A percentile compares a stretch with the other conserved stretches of the same genome.
Evolutionary conservation across 1,140 invertebrate genomes (phyloP).

Genomic region (Drosophila arizonae): DNA sequence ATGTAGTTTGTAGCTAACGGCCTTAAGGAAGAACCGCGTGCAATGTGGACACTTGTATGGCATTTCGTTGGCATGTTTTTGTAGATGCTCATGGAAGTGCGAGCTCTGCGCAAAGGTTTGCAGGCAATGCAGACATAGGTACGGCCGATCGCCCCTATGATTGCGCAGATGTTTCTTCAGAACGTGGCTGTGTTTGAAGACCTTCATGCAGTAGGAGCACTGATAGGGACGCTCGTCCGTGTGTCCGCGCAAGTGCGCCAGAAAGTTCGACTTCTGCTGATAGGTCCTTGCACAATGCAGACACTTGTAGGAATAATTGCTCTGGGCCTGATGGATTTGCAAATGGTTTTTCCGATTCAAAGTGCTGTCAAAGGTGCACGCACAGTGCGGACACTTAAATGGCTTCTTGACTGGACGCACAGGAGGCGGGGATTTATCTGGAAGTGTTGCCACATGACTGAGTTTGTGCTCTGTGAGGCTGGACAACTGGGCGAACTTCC

Average conservation of each 20-base stretch:
- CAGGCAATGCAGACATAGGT: constrained; percentile 7
- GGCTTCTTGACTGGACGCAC: neutral
- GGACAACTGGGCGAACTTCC: neutral
- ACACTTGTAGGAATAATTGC: constrained; percentile 5
- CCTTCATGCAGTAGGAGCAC: constrained; percentile 10
- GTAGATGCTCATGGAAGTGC: constrained; percentile 6
- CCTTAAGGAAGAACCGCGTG: neutral
- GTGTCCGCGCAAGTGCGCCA: constrained; percentile 12
- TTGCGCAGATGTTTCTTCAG: constrained; percentile 10
- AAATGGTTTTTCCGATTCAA: neutral
- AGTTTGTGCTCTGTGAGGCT: constrained; percentile 5
- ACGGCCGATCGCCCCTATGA: constrained; percentile 15
- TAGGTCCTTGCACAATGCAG: constrained; percentile 5
- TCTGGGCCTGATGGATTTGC: neutral
- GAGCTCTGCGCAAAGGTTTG: constrained; percentile 19
- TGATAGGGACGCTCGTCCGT: constrained; percentile 12
- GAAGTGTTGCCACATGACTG: neutral
- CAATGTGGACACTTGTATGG: constrained; percentile 8
- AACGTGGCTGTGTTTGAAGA: constrained; percentile 17
- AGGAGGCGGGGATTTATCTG: constrained; percentile 4
- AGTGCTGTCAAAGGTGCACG: constrained; percentile 13
- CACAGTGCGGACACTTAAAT: constrained; percentile 15
- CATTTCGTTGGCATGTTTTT: neutral
- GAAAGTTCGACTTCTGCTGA: constrained; percentile 14
- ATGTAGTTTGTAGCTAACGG: constrained; percentile 12